Evolutionary conservation across 2,797 vertebrate species (phyloP), one percentile per base, ranked within the genome.

Genomic region (Darevskia nairensis): DNA sequence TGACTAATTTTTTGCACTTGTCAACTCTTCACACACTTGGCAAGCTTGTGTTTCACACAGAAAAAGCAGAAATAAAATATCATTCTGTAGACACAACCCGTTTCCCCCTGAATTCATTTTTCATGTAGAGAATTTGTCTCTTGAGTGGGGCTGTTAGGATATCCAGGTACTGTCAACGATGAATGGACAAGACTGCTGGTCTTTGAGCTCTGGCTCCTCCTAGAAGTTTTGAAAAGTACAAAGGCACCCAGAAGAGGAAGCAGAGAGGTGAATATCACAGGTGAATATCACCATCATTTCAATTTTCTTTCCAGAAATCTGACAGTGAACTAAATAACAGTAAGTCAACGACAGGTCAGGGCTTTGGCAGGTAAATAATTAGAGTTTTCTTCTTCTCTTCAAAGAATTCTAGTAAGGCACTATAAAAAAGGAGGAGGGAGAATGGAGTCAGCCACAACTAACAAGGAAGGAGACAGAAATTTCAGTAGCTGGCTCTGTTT

Each of bases 21-120:
- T 32, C 4, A 78, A 75, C 71, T 86, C 88, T 88, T 79, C 75
- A 15, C 86, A 55, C 5, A 83, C 80, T 50, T 91, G 89, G n/a
- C 86, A 84, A 55, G 1, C 82, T 87, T 82, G 81, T 91, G 92
- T 86, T 90, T 88, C 89, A 80, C 41, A 9, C 19, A 90, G 83
- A 84, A 92, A 88, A 84, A 86, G 83, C 92, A 91, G 85, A 92
- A 92, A 93, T 89, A 93, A 80, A 76, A 39, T 82, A 78, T 90
- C 91, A 83, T 82, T 89, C 91, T 91, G 89, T 88, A 91, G 91
- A 86, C 83, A 78, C 84, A 85, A 88, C 69, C 39, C 64, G 71
- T 93, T 84, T 93, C 71, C 86, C 78, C 82, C 44, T 82, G 90
- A 87, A 86, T 89, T 85, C 86, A 1, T 5, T 90, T 71, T 84